Evolutionary conservation across 2,797 vertebrate species (phyloP), one percentile per base, ranked within the genome.

Genomic region (Pseudochaenichthys georgianus): DNA sequence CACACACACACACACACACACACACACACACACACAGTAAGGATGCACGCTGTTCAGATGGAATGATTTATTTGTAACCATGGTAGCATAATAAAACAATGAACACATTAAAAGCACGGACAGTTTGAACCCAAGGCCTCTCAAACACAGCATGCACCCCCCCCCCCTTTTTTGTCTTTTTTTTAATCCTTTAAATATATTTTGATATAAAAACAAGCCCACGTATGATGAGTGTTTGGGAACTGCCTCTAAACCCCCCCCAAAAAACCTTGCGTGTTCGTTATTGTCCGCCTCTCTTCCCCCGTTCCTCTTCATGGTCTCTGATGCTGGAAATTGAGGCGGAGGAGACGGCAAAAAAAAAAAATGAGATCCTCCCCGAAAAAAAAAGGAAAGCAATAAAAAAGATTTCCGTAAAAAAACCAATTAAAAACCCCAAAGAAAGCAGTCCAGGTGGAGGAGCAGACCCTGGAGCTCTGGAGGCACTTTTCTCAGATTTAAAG

Each of bases 21-120:
- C 23, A 28, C 23, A 28, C 23, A 28, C 23, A 28, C 23, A 28
- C 23, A 28, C 23, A 28, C 3, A 28, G n/a, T n/a, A n/a, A n/a
- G n/a, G n/a, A n/a, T n/a, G n/a, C 23, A 28, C 21, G 60, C 69
- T 51, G 81, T 83, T 95, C 89, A 92, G 93, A 94, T 94, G 95
- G 95, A 96, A 96, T 95, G 95, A 93, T 96, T 96, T 96, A 95
- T 96, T 95, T 84, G 88, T 94, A 93, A 92, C 93, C 88, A 93
- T 94, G 92, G 91, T 89, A 93, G 94, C 93, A 95, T 95, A 94
- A 94, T 94, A 94, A 95, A 95, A 95, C 93, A n/a, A n/a, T n/a
- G n/a, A 93, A 95, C 94, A 95, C 94, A 96, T 86, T 94, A 91
- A 95, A 93, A 94, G 92, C 95, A 95, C 93, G 91, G 93, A 95